Percentiles rank a stretch among this genome's conserved stretches.
Evolutionary conservation across 2,797 vertebrate species (phyloP).

Genomic region (Novumbra hubbsi): DNA sequence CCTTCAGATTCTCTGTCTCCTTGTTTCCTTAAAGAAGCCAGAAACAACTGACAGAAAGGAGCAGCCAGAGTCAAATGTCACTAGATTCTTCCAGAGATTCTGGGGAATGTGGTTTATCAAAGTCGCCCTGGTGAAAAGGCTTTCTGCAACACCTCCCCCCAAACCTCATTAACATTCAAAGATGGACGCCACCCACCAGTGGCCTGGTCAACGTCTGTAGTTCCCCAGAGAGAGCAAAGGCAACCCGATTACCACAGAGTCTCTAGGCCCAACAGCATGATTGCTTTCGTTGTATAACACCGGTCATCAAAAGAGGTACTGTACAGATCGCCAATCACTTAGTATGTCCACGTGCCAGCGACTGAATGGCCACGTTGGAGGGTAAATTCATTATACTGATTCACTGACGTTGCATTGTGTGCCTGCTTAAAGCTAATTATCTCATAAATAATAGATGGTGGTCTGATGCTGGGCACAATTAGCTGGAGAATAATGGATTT

Average conservation of each 20-base stretch:
- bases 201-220: neutral
- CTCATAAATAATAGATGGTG: slow-evolving; percentile 29
- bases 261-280: neutral
- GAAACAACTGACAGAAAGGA: slow-evolving; percentile 52
- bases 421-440: slow-evolving; percentile 44
- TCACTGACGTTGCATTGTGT: slow-evolving; percentile 29
- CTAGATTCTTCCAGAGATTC: slow-evolving; percentile 51
- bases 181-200: slow-evolving; percentile 12
- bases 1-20: slow-evolving; percentile 17
- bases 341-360: neutral
- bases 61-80: slow-evolving; percentile 63
- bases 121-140: slow-evolving; percentile 44
- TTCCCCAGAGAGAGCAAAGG: neutral
- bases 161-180: slow-evolving; percentile 44
- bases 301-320: neutral
- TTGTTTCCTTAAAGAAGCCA: slow-evolving; percentile 63
- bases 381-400: slow-evolving; percentile 37
- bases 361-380: neutral
- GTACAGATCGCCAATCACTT: neutral
- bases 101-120: slow-evolving; percentile 52
- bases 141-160: slow-evolving; percentile 22
- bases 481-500: slow-evolving; percentile 23
- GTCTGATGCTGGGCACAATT: slow-evolving; percentile 11
- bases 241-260: neutral
- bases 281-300: neutral